Evolutionary conservation across 2,888 invertebrate species (phyloP).

Genomic region (Conomelus anceps): DNA sequence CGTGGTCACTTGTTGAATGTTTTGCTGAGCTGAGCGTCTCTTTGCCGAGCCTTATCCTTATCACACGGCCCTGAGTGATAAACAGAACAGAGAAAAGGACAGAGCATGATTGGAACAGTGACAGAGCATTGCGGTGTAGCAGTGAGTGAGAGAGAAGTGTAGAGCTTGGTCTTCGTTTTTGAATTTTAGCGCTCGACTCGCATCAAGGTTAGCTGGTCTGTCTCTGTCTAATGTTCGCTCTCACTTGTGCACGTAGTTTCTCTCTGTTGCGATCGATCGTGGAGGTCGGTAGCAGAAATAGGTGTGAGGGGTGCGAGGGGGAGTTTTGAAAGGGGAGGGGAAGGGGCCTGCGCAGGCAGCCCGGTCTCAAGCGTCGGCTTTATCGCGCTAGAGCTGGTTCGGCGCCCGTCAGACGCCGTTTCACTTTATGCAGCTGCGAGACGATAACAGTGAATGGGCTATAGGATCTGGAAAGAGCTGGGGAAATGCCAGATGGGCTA

Average conservation of each 20-base stretch:
- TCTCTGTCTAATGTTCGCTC: neutral
- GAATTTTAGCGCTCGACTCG: conserved; percentile 20
- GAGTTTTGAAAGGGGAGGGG: conserved; percentile 22
- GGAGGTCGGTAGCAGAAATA: neutral
- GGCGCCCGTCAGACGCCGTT: conserved; percentile 31
- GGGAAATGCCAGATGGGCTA: conserved; percentile 37
- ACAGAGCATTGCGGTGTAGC: neutral
- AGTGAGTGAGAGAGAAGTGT: neutral
- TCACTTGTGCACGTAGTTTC: neutral
- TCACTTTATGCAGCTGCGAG: conserved; percentile 48
- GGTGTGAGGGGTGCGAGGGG: neutral
- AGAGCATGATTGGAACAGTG: neutral
- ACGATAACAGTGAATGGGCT: conserved; percentile 48
- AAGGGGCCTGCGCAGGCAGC: conserved; percentile 25
- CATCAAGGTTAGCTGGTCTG: conserved; percentile 7
- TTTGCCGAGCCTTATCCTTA: conserved; percentile 19
- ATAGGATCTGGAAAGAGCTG: conserved; percentile 41
- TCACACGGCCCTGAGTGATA: conserved; percentile 23
- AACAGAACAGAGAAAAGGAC: neutral
- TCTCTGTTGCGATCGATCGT: neutral
- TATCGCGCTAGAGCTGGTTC: conserved; percentile 30
- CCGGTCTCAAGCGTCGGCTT: conserved; percentile 25
- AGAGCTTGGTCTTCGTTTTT: conserved; percentile 23
- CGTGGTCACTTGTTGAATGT: conserved; percentile 27
- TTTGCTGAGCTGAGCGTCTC: conserved; percentile 17